phyloP scores from a whole-genome alignment of 2,113 vertebrate genomes.

The Salvelinus fontinalis region DNA sequence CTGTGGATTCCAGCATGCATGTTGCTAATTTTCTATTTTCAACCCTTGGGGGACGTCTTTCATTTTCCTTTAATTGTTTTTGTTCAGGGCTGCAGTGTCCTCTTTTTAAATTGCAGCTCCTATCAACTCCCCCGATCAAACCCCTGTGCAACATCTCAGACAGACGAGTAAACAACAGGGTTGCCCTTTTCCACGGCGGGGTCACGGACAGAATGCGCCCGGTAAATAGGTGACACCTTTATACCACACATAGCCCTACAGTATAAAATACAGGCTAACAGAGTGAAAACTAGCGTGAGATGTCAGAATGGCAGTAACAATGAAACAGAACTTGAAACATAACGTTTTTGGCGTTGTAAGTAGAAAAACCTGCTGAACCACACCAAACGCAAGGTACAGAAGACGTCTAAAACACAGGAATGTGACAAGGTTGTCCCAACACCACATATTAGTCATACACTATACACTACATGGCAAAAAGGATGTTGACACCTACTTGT shows the following conservation, averaged over 20 bases:
- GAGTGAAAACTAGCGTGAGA: constrained; percentile 15
- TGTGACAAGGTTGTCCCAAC: constrained; percentile 43
- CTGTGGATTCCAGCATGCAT: constrained; percentile 76
- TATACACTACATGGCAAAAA: no score
- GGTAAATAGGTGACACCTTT: constrained; percentile 54
- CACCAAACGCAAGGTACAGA: constrained; percentile 35
- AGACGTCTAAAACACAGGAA: constrained; percentile 47
- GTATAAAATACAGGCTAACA: neutral
- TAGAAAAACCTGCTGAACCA: constrained; percentile 64
- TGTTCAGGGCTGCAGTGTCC: constrained; percentile 76
- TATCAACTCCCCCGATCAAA: constrained; percentile 79
- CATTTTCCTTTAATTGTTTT: constrained; percentile 86
- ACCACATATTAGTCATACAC: constrained; percentile 59
- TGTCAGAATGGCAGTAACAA: neutral
- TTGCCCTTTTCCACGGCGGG: constrained; percentile 68
- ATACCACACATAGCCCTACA: neutral
- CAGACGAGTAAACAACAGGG: constrained; percentile 75
- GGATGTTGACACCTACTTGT: no score
- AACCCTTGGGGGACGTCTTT: constrained; percentile 80
- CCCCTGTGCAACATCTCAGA: constrained; percentile 70
- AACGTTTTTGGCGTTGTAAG: constrained; percentile 49
- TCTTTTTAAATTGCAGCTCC: constrained; percentile 79
- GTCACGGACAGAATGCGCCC: constrained; percentile 40
- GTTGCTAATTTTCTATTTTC: constrained; percentile 85
- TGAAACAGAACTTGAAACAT: constrained; percentile 37